Conservation (phyloP, 2,113 vertebrate species). For the Sprattus sprattus region DNA sequence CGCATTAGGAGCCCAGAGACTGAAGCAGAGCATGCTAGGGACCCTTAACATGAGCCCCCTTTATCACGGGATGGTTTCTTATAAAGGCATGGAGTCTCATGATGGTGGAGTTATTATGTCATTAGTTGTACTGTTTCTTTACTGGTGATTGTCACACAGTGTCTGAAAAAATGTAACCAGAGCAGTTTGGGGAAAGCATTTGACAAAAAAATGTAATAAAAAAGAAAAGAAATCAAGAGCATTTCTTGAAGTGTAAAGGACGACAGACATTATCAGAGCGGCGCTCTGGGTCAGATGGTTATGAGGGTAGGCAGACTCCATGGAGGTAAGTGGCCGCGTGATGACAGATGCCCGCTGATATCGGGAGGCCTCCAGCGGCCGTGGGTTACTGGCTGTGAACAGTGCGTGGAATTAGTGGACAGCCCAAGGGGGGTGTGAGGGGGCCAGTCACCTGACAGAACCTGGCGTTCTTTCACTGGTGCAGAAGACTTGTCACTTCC, state of each 20-base stretch:
- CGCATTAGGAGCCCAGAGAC: background rate
- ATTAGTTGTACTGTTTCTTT: background rate
- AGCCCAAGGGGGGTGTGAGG: background rate
- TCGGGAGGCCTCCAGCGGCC: constrained; percentile 29
- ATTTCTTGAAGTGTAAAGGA: background rate
- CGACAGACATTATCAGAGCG: background rate
- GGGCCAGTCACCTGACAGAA: background rate
- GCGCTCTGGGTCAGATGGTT: background rate
- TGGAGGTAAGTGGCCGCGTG: constrained; percentile 1
- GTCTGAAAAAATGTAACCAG: background rate
- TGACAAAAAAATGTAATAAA: background rate
- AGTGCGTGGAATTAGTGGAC: constrained; percentile 29
- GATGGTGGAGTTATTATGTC: background rate
- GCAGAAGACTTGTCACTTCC: no score
- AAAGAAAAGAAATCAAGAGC: no score
- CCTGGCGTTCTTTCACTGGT: no score
- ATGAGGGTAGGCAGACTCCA: background rate
- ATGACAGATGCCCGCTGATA: constrained; percentile 47
- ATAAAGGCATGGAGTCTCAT: background rate
- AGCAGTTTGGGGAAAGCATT: background rate
- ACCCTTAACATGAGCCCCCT: background rate
- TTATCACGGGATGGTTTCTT: background rate
- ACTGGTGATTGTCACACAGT: background rate
- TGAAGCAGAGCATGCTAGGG: background rate
- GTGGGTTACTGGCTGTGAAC: constrained; percentile 34